Evolutionary conservation across 92 coral and sea anemone genomes (phyloP), one percentile per base, ranked within the genome.

Genomic region (Epizoanthus stellaris): DNA sequence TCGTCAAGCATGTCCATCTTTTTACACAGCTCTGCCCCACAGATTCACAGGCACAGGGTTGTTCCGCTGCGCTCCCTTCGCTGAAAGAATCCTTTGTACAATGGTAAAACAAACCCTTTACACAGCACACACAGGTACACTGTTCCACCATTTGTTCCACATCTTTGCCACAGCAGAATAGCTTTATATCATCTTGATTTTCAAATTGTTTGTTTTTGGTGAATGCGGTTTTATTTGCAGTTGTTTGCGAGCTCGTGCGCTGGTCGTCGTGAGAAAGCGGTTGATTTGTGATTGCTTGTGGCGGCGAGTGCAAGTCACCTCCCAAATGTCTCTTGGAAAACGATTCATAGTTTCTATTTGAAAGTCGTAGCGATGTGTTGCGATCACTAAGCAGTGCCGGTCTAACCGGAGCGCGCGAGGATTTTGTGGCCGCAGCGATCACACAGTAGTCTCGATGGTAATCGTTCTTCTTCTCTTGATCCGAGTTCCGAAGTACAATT

Each of bases 111-210:
- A 92, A 90, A 23, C 98, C 99, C 82, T 95, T 97, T 43, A 93
- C 94, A 82, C 93, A 91, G 77, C 97, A 97, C 97, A 97, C 92
- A 70, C 99, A 97, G 39, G 94, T 97, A 65, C 95, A 97, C 66
- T 88, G 86, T 77, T 97, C 99, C 42, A 97, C 79, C 66, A 91
- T 74, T 58, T 87, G 80, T 23, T 97, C 95, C 80, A 92, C 89
- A 82, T 88, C 88, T 76, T 91, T 88, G 39, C 92, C 87, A 86
- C 98, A 94, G 74, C 98, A 94, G 81, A 92, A 94, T 70, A 94
- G 38, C 85, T 92, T 85, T 25, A 89, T 73, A 82, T 94, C 98
- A 47, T 82, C 93, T n/a, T 20, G 34, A 20, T 92, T 89, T 82
- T 90, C 93, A 80, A 38, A 68, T 65, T 87, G 91, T 90, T 89